Base-by-base conservation (phyloP, 1,140 invertebrate genomes). In the Apolygus lucorum region DNA sequence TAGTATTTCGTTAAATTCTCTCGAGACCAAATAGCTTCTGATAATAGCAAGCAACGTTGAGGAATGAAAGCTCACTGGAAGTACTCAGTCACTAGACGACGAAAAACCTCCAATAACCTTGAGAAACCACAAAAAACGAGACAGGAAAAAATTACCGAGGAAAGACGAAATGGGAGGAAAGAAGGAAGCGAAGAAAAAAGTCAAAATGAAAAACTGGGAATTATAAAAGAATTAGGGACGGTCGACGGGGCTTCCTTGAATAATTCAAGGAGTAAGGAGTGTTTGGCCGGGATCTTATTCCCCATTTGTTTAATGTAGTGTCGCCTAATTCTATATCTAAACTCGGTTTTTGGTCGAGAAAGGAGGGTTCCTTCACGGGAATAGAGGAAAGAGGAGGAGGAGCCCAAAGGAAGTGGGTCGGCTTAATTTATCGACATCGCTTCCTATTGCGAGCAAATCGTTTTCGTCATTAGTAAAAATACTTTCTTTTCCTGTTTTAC, bases 301-400 rank as follows among this genome's bases (percentile, higher is more conserved):
- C 26, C 42, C 67, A 24, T 52, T 68, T 22, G 21, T 69, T 67
- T 67, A 67, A 67, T 42, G 65, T 67, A 68, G 52, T 68, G 42
- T 67, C 65, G n/a, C 65, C 66, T 26, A 68, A 26, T 52, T 68
- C 34, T 68, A 52, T 42, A 68, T 68, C 52, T 68, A 22, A 22
- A 22, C 27, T 2, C n/a, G 66, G 34, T 42, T 42, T 42, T 17
- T 8, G 34, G 17, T n/a, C n/a, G n/a, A n/a, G n/a, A n/a, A n/a
- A n/a, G n/a, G n/a, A n/a, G n/a, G n/a, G n/a, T n/a, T n/a, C n/a
- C 25, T 21, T n/a, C n/a, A 24, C n/a, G 27, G 27, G 62, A 63
- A 63, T 22, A 27, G 26, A 2, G 62, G 62, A 27, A 25, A 25
- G 27, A 63, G 62, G 27, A 24, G 52, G n/a, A 21, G 62, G 62